A percentile compares a stretch with the other conserved stretches of the same genome.
These are phyloP conservation scores for Ichneumon xanthorius DNA, from an alignment of 2,888 invertebrate genomes.

Conservation along the genomic window DNA sequence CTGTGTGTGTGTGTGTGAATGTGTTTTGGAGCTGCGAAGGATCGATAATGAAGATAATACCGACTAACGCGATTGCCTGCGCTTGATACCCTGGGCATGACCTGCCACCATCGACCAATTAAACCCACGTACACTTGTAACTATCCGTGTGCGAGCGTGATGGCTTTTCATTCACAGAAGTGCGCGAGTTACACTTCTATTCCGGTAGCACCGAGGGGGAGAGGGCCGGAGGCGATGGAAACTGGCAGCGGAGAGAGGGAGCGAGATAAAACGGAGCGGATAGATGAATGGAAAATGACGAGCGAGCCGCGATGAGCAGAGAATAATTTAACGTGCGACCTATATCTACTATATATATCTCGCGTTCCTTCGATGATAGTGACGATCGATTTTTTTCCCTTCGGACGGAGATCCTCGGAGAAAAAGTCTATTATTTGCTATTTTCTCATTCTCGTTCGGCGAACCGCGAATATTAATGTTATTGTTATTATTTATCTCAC, in stretches of 20 bases:
- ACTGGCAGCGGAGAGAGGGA: not conserved
- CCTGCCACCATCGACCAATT: slow-evolving; percentile 46
- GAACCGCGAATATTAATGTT: slow-evolving; percentile 87
- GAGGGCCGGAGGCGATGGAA: not conserved
- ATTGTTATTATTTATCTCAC: slow-evolving; percentile 42
- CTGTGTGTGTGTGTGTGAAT: too few relatives aligned
- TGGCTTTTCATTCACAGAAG: slow-evolving; percentile 45
- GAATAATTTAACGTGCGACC: slow-evolving; percentile 35
- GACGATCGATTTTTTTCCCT: not conserved
- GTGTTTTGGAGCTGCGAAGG: not conserved
- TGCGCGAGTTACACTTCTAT: slow-evolving; percentile 31
- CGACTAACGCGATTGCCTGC: slow-evolving; percentile 1
- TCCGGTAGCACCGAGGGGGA: slow-evolving; percentile 19
- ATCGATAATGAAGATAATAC: slow-evolving; percentile 40
- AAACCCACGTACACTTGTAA: slow-evolving; percentile 3
- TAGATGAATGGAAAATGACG: slow-evolving; percentile 33
- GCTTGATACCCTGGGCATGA: not conserved
- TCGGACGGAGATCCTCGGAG: not conserved
- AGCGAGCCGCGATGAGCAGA: not conserved
- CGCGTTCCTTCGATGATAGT: not conserved
- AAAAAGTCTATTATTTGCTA: not conserved
- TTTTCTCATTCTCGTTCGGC: not conserved
- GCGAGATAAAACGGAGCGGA: slow-evolving; percentile 5
- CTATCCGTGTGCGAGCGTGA: slow-evolving; percentile 2
- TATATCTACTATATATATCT: slow-evolving; percentile 8